phyloP scores from a whole-genome alignment of 2,797 vertebrate genomes.

The Chromis chromis region DNA sequence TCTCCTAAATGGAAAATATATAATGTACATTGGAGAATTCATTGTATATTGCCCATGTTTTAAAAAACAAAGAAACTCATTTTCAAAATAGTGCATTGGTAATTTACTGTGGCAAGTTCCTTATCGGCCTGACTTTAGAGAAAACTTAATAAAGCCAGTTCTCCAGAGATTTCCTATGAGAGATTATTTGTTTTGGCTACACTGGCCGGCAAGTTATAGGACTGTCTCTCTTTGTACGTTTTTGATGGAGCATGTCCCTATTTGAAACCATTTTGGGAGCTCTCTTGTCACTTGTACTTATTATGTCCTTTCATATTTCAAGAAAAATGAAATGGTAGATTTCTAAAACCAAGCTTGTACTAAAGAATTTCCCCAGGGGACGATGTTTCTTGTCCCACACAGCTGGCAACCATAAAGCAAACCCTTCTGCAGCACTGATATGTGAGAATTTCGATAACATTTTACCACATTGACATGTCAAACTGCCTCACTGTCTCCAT shows the following conservation, averaged over 20 bases:
- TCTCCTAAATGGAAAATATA: neutral
- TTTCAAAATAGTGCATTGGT: neutral
- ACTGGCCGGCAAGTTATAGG: neutral
- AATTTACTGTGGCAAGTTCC: neutral
- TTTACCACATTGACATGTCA: conserved; percentile 23
- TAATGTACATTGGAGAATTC: neutral
- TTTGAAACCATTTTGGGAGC: conserved; percentile 34
- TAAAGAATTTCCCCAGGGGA: conserved; percentile 15
- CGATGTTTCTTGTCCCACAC: conserved; percentile 16
- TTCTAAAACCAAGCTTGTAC: conserved; percentile 9
- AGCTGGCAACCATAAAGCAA: conserved; percentile 5
- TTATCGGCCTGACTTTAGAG: neutral
- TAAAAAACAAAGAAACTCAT: neutral
- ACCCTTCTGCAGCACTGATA: conserved; percentile 12
- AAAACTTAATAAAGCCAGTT: conserved; percentile 15
- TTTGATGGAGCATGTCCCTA: conserved; percentile 26
- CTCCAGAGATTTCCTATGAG: conserved; percentile 5
- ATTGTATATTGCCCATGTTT: neutral
- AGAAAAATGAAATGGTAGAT: conserved; percentile 38
- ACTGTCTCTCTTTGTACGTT: conserved; percentile 20
- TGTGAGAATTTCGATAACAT: conserved; percentile 9
- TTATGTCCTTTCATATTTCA: conserved; percentile 20
- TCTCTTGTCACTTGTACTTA: conserved; percentile 29
- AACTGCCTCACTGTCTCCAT: conserved; percentile 14
- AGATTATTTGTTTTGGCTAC: conserved; percentile 27